Base-by-base conservation (phyloP, 2,888 invertebrate species). In the Andrena praecox region DNA sequence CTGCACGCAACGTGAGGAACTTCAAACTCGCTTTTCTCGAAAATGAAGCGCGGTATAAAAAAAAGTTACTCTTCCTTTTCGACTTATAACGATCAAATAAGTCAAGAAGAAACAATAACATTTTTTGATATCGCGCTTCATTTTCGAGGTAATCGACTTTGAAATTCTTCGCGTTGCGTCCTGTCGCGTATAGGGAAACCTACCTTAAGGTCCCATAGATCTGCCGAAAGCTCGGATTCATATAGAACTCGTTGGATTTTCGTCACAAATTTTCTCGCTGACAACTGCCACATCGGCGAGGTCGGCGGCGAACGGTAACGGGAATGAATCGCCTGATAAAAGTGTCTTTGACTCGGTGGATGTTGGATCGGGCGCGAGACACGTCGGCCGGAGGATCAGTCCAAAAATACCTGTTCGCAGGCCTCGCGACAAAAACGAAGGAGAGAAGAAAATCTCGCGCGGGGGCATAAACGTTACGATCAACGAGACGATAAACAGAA, bases 401-500 rank as follows among this genome's bases (percentile, higher is more conserved):
- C 67, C 72, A 77, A 77, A 77, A 77, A 77, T 79, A 69, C 69
- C 69, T 74, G 69, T 73, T 20, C 52, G 71, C 66, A 59, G 60
- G 42, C 72, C 35, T 60, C 62, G 67, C 10, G 63, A 79, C 68
- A 67, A 64, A 50, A 63, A 33, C 50, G 62, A 48, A 79, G 29
- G 59, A 70, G 24, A 35, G 31, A 68, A 56, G 35, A 27, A 64
- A 50, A 69, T 64, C 54, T 42, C 50, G 68, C 52, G 62, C 72
- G 66, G 70, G 66, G 50, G 50, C 71, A 48, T 60, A 69, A 77
- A 73, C 63, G 69, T 77, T 77, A 77, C 73, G 77, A 81, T 81
- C 73, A 50, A 68, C 75, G 76, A 56, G 42, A 71, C 76, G 80
- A 80, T 76, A 76, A 80, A 80, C 74, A 77, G 52, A 74, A 79